These are phyloP conservation scores for Cepphus grylle DNA, from an alignment of 2,113 vertebrate genomes.

Conservation along the genomic window DNA sequence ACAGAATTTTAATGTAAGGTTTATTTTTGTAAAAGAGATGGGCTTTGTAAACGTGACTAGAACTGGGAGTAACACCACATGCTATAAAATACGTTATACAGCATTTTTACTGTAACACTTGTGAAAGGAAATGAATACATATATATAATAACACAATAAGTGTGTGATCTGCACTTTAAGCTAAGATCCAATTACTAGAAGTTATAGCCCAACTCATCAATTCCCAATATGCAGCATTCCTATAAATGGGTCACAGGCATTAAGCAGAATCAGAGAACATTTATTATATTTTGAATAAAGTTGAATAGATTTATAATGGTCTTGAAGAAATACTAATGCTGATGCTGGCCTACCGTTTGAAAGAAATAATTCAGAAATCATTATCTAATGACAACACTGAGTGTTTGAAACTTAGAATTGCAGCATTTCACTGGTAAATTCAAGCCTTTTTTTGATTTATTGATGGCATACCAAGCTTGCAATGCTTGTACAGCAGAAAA, in stretches of 20 bases:
- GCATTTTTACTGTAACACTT: not conserved
- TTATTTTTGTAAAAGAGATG: not conserved
- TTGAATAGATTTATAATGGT: not conserved
- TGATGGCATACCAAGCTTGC: not conserved
- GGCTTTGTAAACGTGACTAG: not conserved
- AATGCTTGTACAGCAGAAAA: not conserved
- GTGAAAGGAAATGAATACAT: not conserved
- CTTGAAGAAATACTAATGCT: not conserved
- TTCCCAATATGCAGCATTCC: not conserved
- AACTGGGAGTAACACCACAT: not conserved
- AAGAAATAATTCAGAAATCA: not conserved
- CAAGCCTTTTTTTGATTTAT: not conserved
- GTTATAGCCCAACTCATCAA: not conserved
- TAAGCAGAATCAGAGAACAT: not conserved
- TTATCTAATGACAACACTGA: not conserved
- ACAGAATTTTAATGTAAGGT: not conserved
- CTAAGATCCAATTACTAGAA: not conserved
- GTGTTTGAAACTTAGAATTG: not conserved
- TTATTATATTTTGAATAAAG: not conserved
- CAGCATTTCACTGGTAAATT: not conserved
- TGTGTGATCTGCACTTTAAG: not conserved
- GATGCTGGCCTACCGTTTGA: not conserved
- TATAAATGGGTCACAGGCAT: not conserved
- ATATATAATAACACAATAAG: not conserved
- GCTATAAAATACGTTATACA: not conserved